Evolutionary conservation across 2,113 vertebrate species (phyloP), one percentile per base, ranked within the genome.

Genomic region (Paralichthys olivaceus): DNA sequence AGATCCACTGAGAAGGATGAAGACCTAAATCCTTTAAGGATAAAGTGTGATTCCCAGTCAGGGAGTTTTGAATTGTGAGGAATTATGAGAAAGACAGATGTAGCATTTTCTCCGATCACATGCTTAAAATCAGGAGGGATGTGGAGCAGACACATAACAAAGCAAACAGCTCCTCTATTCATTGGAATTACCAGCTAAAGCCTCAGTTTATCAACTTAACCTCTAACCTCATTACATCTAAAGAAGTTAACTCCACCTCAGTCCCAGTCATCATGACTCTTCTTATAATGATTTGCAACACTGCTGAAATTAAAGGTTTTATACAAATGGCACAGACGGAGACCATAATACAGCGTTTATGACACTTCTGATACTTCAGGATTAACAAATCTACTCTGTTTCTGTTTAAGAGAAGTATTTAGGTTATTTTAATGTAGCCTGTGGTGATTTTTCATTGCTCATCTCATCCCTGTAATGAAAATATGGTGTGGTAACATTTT

Each of bases 41-140:
- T 5, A 53, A 53, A 47, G 43, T 17, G 14, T 17, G 4, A 47
- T 64, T 76, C 19, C 37, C 19, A 9, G 5, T n/a, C 0, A 0
- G 28, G 47, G 2, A 28, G 43, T 56, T 73, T 62, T 68, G 19
- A 54, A 28, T 28, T 56, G 5, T n/a, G 25, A 32, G 14, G n/a
- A 69, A 58, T 23, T 60, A 37, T 1, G 43, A 15, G 22, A 12
- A 56, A 20, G 57, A 53, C 53, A 6, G 53, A 57, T 0, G 2
- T 5, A 25, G 9, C 4, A 7, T 68, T 79, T 73, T 67, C 32
- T 62, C 5, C 22, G 4, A 19, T 73, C 69, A 59, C 75, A 70
- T 80, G 80, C 49, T 84, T 74, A 19, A 54, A 14, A 80, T 89
- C 63, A 40, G 6, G 29, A 60, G 43, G 65, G 62, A 69, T 76